phyloP scores from a whole-genome alignment of 64 coral and sea anemone genomes.

The Montipora cactus region DNA sequence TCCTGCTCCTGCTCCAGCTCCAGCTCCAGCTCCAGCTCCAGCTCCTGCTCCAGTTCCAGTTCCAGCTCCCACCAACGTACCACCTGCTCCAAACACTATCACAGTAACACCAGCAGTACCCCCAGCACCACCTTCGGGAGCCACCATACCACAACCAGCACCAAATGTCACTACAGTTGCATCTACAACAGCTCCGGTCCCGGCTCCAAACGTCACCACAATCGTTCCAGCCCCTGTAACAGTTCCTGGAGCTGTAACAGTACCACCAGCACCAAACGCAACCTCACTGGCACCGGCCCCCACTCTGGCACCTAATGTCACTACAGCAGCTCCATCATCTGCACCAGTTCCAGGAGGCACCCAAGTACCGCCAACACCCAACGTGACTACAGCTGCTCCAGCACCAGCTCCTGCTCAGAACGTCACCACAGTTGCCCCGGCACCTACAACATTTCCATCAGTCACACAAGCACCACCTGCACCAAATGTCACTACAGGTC shows the following conservation, averaged over 20 bases:
- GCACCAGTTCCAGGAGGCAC: neutral
- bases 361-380: neutral
- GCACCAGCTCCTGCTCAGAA: neutral
- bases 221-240: neutral
- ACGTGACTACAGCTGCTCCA: neutral
- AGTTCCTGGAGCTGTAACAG: neutral
- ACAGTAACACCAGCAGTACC: neutral
- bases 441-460: neutral
- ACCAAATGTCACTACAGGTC: neutral
- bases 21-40: neutral
- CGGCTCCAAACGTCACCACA: neutral
- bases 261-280: neutral
- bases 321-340: neutral
- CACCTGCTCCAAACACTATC: neutral
- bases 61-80: neutral
- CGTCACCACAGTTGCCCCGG: neutral
- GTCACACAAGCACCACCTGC: neutral
- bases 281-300: neutral
- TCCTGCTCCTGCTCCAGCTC: neutral
- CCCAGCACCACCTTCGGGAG: neutral
- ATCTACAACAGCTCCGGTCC: neutral
- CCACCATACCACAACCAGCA: neutral
- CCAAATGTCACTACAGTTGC: neutral
- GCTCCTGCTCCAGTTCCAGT: conserved; percentile 5
- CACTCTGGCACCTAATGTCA: neutral